These are phyloP conservation scores for Eulithis testata DNA, from an alignment of 2,888 invertebrate genomes.

Conservation along the genomic window DNA sequence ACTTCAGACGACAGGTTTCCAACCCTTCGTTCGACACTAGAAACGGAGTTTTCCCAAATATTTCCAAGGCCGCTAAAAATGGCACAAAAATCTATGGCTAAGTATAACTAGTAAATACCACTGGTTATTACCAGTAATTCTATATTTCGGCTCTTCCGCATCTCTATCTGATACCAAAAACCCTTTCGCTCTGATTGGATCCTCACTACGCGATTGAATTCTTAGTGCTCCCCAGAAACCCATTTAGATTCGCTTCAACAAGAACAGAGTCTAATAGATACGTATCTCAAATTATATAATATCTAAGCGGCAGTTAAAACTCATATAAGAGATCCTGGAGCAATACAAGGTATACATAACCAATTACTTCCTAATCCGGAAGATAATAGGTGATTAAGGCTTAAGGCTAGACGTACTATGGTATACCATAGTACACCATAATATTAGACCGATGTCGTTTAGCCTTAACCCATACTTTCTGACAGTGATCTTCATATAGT, in stretches of 20 bases:
- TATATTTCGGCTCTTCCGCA: too few relatives aligned
- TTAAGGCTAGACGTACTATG: too few relatives aligned
- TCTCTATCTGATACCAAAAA: constrained; percentile 2
- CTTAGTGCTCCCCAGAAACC: background rate
- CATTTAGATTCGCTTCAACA: background rate
- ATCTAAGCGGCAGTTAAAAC: background rate
- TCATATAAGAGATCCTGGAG: constrained; percentile 8
- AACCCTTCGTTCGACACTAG: too few relatives aligned
- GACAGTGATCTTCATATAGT: background rate
- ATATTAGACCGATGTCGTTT: background rate
- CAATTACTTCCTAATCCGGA: constrained; percentile 10
- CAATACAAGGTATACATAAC: constrained; percentile 12
- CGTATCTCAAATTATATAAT: too few relatives aligned
- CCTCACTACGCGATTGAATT: constrained; percentile 1
- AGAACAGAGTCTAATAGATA: too few relatives aligned
- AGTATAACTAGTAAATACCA: too few relatives aligned
- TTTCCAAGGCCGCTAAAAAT: too few relatives aligned
- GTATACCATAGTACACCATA: background rate
- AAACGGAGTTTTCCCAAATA: too few relatives aligned
- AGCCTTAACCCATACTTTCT: constrained; percentile 1
- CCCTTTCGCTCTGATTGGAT: constrained; percentile 1
- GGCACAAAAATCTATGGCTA: too few relatives aligned
- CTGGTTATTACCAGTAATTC: too few relatives aligned
- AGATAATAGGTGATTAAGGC: constrained; percentile 15
- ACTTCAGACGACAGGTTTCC: too few relatives aligned